phyloP scores from a whole-genome alignment of 2,888 invertebrate genomes.

The Hirtodrosophila duncani region DNA sequence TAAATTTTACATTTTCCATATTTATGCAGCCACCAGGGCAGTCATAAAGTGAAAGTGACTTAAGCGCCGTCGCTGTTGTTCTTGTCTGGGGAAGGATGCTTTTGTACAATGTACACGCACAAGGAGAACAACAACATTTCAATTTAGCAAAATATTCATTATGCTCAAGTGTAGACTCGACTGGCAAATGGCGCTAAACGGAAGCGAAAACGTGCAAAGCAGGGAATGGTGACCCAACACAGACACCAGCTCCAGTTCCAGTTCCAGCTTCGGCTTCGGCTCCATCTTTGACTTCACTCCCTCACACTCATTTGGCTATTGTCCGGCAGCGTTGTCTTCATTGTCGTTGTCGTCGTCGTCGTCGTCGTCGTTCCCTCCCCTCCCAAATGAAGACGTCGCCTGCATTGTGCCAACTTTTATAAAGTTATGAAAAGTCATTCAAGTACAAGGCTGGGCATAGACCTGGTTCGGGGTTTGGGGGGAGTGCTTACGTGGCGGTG shows the following conservation, averaged over 20 bases:
- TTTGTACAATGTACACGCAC: background rate
- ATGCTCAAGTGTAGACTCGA: conserved; percentile 56
- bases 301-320: conserved; percentile 51
- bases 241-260: too few species aligned
- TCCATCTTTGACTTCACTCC: background rate
- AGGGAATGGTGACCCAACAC: conserved; percentile 43
- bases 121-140: conserved; percentile 59
- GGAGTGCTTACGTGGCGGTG: too few species aligned
- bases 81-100: too few species aligned
- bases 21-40: conserved; percentile 58
- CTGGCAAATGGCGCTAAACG: conserved; percentile 60
- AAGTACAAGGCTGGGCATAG: too few species aligned
- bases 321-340: conserved; percentile 55
- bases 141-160: conserved; percentile 70
- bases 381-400: too few species aligned
- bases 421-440: conserved; percentile 70
- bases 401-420: conserved; percentile 64
- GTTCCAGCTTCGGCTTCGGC: background rate
- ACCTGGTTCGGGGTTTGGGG: too few species aligned
- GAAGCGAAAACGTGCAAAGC: conserved; percentile 66
- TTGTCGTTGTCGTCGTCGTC: conserved; percentile 25
- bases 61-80: background rate
- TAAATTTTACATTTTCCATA: conserved; percentile 73
- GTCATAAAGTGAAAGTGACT: conserved; percentile 70
- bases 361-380: conserved; percentile 3